Conservation (phyloP, 2,797 vertebrate genomes). For the Rhodeus uyekii region DNA sequence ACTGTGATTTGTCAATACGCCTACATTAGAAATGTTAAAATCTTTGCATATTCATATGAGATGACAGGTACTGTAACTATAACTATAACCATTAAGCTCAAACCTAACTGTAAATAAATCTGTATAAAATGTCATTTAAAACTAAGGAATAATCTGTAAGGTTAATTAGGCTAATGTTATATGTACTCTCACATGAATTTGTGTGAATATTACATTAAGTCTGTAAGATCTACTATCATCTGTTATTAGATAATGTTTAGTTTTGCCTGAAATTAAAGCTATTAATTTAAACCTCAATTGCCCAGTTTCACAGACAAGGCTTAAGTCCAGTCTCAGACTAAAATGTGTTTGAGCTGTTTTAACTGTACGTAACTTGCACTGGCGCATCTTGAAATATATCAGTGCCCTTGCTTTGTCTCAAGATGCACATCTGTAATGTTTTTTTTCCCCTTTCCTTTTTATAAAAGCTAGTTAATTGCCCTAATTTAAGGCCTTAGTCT, state of each 20-base stretch:
- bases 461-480: too few species aligned
- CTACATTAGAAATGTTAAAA: background rate
- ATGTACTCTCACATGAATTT: background rate
- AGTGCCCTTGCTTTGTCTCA: too few species aligned
- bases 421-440: too few species aligned
- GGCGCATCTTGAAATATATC: too few species aligned
- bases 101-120: background rate
- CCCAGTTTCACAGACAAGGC: background rate
- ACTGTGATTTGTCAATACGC: background rate
- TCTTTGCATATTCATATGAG: background rate
- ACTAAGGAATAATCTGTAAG: background rate
- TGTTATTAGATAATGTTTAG: background rate
- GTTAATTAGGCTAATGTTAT: background rate
- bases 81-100: background rate
- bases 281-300: background rate
- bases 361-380: too few species aligned
- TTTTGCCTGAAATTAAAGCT: background rate
- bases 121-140: background rate
- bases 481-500: too few species aligned
- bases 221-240: background rate
- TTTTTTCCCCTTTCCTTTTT: too few species aligned
- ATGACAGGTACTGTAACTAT: too few species aligned
- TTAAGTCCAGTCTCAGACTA: background rate
- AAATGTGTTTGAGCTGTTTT: too few species aligned
- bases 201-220: background rate